These are phyloP conservation scores for Craseonycteris thonglongyai DNA, from an alignment of 2,113 vertebrate species.

Conservation along the genomic window DNA sequence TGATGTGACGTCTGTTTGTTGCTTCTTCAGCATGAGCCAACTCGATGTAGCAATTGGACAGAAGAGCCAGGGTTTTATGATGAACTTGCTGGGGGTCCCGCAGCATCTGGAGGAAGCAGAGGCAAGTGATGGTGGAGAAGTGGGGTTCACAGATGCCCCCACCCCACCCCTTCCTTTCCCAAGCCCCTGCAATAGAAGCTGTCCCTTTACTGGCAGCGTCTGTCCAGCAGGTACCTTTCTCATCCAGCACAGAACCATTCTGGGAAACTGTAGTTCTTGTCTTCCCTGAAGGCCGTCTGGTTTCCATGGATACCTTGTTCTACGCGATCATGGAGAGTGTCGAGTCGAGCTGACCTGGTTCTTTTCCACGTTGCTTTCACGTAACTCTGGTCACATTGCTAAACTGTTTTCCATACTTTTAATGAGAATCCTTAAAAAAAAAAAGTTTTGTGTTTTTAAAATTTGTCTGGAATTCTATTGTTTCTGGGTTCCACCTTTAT, in stretches of 20 bases:
- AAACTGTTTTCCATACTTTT: background rate
- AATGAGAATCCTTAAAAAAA: background rate
- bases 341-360: background rate
- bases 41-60: slow-evolving; percentile 32
- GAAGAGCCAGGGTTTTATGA: slow-evolving; percentile 10
- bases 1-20: slow-evolving; percentile 6
- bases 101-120: background rate
- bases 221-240: background rate
- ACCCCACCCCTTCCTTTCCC: accelerated
- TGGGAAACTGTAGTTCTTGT: background rate
- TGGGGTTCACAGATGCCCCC: background rate
- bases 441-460: background rate
- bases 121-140: background rate
- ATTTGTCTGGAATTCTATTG: background rate
- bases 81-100: background rate
- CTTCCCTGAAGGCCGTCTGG: background rate
- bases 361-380: background rate
- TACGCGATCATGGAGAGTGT: background rate
- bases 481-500: background rate
- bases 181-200: background rate
- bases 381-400: background rate
- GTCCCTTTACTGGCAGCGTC: background rate
- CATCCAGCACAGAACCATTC: background rate
- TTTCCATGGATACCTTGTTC: background rate
- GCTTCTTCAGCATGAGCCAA: slow-evolving; percentile 9